phyloP scores from a whole-genome alignment of 2,888 invertebrate species.

The Mythimna impura region DNA sequence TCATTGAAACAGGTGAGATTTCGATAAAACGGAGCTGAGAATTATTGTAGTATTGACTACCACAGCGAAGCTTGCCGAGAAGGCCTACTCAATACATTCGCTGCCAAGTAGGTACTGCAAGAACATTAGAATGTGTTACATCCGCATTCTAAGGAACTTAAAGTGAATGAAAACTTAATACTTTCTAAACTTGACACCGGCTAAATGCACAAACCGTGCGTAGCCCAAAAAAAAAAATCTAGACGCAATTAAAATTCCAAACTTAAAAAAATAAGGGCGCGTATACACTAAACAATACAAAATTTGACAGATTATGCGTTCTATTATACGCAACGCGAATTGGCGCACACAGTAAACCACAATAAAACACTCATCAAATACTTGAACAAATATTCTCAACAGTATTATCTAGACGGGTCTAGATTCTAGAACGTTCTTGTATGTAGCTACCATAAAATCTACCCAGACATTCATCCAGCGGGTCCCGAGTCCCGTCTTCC shows the following conservation, averaged over 20 bases:
- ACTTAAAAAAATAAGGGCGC: constrained; percentile 8
- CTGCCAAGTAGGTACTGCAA: too few relatives aligned
- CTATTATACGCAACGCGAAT: not conserved
- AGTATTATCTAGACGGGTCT: constrained; percentile 66
- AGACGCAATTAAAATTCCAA: not conserved
- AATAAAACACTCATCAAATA: constrained; percentile 66
- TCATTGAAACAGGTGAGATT: too few relatives aligned
- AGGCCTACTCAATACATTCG: too few relatives aligned
- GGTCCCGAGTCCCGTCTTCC: constrained; percentile 81
- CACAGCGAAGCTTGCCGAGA: too few relatives aligned
- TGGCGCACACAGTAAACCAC: constrained; percentile 34
- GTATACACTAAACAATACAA: constrained; percentile 6
- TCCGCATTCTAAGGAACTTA: too few relatives aligned
- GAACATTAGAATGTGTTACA: too few relatives aligned
- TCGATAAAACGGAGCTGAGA: too few relatives aligned
- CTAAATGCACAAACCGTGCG: too few relatives aligned
- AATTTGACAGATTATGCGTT: constrained; percentile 12
- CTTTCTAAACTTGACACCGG: too few relatives aligned
- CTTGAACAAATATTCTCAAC: constrained; percentile 65
- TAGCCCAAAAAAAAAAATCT: too few relatives aligned
- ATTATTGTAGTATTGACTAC: too few relatives aligned
- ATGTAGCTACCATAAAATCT: constrained; percentile 81
- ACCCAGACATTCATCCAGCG: constrained; percentile 84
- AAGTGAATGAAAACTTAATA: too few relatives aligned
- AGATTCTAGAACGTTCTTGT: constrained; percentile 71